Conservation (phyloP, 2,797 vertebrate species). For the Mus caroli region DNA sequence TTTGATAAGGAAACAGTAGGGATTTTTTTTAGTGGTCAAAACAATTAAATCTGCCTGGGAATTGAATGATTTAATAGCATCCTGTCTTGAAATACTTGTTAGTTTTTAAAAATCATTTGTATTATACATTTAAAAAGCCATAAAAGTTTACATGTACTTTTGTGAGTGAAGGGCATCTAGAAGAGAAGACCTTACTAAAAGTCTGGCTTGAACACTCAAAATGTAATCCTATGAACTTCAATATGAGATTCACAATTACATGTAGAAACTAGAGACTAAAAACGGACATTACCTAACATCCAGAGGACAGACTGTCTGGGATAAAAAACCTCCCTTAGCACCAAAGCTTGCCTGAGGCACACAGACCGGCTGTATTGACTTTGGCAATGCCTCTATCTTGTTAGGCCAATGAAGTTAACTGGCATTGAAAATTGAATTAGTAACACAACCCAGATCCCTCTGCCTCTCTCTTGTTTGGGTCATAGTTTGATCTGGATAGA, state of each 20-base stretch:
- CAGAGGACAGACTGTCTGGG: conserved; percentile 13
- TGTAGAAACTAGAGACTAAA: background rate
- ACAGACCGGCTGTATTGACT: conserved; percentile 46
- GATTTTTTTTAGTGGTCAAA: background rate
- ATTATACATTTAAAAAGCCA: background rate
- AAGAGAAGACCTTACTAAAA: background rate
- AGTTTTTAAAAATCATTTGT: background rate
- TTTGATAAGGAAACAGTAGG: conserved; percentile 16
- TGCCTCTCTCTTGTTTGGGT: background rate
- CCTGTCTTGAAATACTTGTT: background rate
- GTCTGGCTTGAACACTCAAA: background rate
- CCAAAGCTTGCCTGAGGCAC: conserved; percentile 36
- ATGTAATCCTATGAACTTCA: conserved; percentile 9
- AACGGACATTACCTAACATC: background rate
- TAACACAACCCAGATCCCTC: background rate
- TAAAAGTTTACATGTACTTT: background rate
- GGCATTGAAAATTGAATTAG: conserved; percentile 50
- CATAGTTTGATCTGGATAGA: background rate
- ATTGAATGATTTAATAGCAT: background rate
- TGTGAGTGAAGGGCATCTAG: background rate
- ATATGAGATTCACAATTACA: background rate
- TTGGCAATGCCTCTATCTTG: conserved; percentile 50
- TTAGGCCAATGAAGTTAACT: conserved; percentile 18
- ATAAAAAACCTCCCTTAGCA: background rate
- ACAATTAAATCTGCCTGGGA: background rate